Evolutionary conservation across 1,140 invertebrate species (phyloP), one percentile per base, ranked within the genome.

Genomic region (Drosophila carrolli): DNA sequence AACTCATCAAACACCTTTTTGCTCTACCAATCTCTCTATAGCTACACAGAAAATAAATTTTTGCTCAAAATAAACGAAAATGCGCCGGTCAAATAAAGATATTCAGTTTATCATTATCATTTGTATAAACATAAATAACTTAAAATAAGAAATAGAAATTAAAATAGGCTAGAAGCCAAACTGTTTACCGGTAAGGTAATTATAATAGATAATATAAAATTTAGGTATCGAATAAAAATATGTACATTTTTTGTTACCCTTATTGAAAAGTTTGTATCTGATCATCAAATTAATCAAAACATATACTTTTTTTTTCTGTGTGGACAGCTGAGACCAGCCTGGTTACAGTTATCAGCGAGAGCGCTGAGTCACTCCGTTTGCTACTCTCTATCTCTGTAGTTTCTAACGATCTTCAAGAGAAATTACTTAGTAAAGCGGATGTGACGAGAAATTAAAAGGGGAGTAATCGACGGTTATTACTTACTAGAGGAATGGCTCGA

Each of bases 331-430:
- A 60, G 57, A 72, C 23, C 37, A 35, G 56, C 55, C n/a, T 57
- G 41, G 48, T 50, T 61, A 78, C 48, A 84, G 63, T 81, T 85
- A 85, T 86, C 82, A 73, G 66, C 32, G n/a, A 55, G 19, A 50
- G 61, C 46, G 54, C 58, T 38, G 78, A 86, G 60, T 85, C 81
- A 85, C n/a, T 51, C 13, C 7, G 9, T 14, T 58, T 57, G 35
- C 32, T 71, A 47, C 55, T 48, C 67, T 68, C 55, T 81, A 61
- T 54, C 46, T 40, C 40, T 38, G 23, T 2, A 7, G 10, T 46
- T 62, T 51, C 47, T 46, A 70, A 37, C 48, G 81, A 81, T 84
- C 78, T 57, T 48, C 29, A 10, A 56, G 48, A 62, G 40, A 81
- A 66, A 70, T 47, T 63, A 46, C 14, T 60, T 55, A 27, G 51